phyloP scores from a whole-genome alignment of 2,888 invertebrate genomes.

The Clunio marinus region DNA sequence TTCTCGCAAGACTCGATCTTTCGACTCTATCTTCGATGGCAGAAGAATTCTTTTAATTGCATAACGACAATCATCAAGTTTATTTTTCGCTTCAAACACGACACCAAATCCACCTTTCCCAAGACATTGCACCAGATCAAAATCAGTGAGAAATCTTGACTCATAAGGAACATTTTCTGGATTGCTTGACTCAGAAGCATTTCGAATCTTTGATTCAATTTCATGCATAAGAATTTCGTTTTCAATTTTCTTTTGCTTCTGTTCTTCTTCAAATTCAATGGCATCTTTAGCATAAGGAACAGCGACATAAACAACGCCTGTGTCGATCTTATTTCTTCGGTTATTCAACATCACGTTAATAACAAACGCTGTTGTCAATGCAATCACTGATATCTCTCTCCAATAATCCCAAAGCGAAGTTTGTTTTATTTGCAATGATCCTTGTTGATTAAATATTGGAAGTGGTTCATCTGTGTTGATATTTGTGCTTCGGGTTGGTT shows the following conservation, averaged over 20 bases:
- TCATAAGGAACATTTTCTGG: conserved; percentile 43
- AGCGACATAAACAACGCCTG: conserved; percentile 49
- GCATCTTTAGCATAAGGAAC: conserved; percentile 49
- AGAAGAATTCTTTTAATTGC: conserved; percentile 92
- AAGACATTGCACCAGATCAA: conserved; percentile 72
- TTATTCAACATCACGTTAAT: conserved; percentile 60
- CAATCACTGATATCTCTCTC: conserved; percentile 76
- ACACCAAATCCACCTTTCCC: conserved; percentile 94
- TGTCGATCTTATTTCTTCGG: conserved; percentile 44
- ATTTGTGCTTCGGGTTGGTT: conserved; percentile 45
- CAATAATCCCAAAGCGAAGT: conserved; percentile 77
- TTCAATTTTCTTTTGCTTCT: conserved; percentile 46
- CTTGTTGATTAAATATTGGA: conserved; percentile 52
- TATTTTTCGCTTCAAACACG: conserved; percentile 91
- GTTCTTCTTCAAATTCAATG: conserved; percentile 43
- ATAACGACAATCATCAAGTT: conserved; percentile 89
- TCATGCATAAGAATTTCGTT: conserved; percentile 45
- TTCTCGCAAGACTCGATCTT: conserved; percentile 87
- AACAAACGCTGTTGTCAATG: conserved; percentile 66
- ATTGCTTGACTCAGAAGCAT: not conserved
- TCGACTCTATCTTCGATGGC: conserved; percentile 74
- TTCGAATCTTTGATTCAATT: conserved; percentile 16
- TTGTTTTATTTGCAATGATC: conserved; percentile 61
- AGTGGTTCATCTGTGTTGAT: conserved; percentile 43
- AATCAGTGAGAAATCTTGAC: conserved; percentile 77